Base-by-base conservation (phyloP, 2,797 vertebrate genomes). In the Diglossa cyanea region DNA sequence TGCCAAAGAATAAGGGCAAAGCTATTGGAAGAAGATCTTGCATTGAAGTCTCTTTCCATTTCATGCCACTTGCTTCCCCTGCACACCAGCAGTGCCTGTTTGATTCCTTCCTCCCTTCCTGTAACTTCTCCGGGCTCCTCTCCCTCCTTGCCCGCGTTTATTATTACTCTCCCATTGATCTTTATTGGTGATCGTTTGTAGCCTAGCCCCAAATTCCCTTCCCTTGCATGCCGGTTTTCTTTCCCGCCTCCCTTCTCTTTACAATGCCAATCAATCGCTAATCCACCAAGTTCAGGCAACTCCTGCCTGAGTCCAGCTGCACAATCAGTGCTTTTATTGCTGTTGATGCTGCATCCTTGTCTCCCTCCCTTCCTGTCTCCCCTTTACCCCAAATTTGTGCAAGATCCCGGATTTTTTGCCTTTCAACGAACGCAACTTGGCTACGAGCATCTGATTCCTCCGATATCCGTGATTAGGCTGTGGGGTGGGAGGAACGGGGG, bases 231-330 rank as follows among this genome's bases (percentile, higher is more conserved):
- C 63, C 21, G 5, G 8, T 55, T 74, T 55, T 42, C 63, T 58
- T 86, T 74, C 86, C 85, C 71, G 9, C 85, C 61, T 79, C 71
- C 50, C 17, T 42, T 90, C 87, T 57, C 86, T 82, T 87, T 73
- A 63, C 81, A 33, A 48, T 73, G 81, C 86, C 67, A 71, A 89
- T 86, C 75, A 78, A 70, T 66, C 77, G 79, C 72, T 90, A 75
- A 93, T 91, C 93, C 81, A 82, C 91, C 88, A 96, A 97, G 86
- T 97, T 95, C 57, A 72, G 86, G 88, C 93, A 95, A 97, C 95
- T 95, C 94, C 84, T 39, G 93, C 77, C 82, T 67, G 85, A 90
- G 70, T 87, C 92, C 86, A 84, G 93, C 92, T 44, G 73, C 93
- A 93, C 93, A 95, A 80, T 83, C 54, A 23, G 33, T 75, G 95